Conservation (phyloP, 35 echinoderm and acorn worm species). For the Lytechinus pictus region DNA sequence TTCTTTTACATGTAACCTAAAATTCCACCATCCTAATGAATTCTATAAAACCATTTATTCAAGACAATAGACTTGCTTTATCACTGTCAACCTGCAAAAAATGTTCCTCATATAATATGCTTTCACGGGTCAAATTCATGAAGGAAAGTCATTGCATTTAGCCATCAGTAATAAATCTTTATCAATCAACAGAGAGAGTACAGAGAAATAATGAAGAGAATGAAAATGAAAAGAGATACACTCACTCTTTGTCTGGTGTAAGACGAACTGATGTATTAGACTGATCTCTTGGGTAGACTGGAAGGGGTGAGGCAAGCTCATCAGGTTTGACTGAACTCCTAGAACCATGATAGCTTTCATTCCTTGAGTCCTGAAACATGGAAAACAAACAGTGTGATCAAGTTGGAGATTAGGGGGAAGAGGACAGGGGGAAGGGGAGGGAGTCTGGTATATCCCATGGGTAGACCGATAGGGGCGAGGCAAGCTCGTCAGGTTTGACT, state of each 20-base stretch:
- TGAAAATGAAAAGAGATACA: neutral
- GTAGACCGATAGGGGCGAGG: constrained; percentile 39
- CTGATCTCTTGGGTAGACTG: constrained; percentile 43
- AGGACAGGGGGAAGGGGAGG: too few relatives aligned
- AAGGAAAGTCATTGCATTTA: too few relatives aligned
- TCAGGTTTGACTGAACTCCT: constrained; percentile 41
- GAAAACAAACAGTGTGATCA: neutral
- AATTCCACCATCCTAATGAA: too few relatives aligned
- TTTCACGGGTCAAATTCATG: too few relatives aligned
- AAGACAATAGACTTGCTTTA: too few relatives aligned
- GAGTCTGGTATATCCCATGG: neutral
- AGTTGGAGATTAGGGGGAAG: neutral
- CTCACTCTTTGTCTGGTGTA: constrained; percentile 16
- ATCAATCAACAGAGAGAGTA: too few relatives aligned
- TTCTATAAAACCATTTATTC: too few relatives aligned
- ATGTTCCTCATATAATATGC: too few relatives aligned
- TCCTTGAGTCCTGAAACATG: neutral
- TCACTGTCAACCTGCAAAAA: too few relatives aligned
- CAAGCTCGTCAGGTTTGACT: neutral
- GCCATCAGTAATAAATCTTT: too few relatives aligned
- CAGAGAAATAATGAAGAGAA: too few relatives aligned
- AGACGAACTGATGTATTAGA: neutral
- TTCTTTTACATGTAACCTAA: too few relatives aligned
- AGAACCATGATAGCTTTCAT: neutral
- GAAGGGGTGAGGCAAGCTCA: constrained; percentile 23